These are phyloP conservation scores for Lasioglossum malachurum DNA, from an alignment of 2,888 invertebrate species.

Conservation along the genomic window DNA sequence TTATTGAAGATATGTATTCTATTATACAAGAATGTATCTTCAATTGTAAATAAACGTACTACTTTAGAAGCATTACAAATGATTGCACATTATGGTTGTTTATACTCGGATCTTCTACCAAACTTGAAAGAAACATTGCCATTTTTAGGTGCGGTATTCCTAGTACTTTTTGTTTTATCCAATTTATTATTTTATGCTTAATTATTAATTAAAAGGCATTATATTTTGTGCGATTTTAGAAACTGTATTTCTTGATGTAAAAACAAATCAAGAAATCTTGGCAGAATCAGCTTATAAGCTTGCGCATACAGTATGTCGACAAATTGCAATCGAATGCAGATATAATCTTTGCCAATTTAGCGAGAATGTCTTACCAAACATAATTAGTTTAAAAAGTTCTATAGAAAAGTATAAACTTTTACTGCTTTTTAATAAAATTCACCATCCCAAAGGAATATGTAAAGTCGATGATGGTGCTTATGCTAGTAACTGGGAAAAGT, in stretches of 20 bases:
- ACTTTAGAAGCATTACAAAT: conserved; percentile 85
- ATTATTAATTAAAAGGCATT: not conserved
- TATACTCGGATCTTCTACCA: conserved; percentile 74
- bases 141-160: conserved; percentile 70
- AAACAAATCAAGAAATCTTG: conserved; percentile 53
- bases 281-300: conserved; percentile 73
- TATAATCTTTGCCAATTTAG: conserved; percentile 86
- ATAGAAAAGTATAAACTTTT: conserved; percentile 85
- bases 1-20: conserved; percentile 69
- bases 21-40: conserved; percentile 80
- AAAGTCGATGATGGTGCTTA: conserved; percentile 80
- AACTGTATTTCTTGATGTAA: conserved; percentile 42
- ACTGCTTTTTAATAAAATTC: conserved; percentile 85
- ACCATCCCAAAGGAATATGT: conserved; percentile 85
- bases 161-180: conserved; percentile 23
- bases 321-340: conserved; percentile 86
- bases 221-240: conserved; percentile 34
- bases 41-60: conserved; percentile 83
- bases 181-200: conserved; percentile 18
- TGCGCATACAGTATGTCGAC: conserved; percentile 73
- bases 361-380: conserved; percentile 84
- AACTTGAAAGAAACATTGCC: conserved; percentile 74
- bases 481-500: conserved; percentile 83
- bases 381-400: conserved; percentile 83
- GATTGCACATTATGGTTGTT: conserved; percentile 85